Evolutionary conservation across 2,888 invertebrate species (phyloP).

Genomic region (Tetragonula carbonaria): DNA sequence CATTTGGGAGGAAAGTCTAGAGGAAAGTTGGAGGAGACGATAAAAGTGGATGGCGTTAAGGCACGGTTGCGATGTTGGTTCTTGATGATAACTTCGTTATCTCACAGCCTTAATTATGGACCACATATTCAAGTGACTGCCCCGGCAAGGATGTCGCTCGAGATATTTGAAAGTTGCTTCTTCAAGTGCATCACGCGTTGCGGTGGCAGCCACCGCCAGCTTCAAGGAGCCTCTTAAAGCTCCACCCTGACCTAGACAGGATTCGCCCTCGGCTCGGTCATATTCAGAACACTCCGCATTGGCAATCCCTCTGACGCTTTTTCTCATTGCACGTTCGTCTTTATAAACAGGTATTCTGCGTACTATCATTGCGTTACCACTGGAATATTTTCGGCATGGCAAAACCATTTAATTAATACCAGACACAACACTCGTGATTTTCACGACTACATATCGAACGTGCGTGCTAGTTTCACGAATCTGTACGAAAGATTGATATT

Average conservation of each 20-base stretch:
- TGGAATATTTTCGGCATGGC: not conserved
- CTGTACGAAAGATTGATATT: not conserved
- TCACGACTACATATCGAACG: not conserved
- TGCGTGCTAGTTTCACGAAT: not conserved
- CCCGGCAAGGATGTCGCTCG: constrained; percentile 49
- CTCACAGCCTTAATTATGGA: constrained; percentile 55
- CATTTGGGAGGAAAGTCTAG: too few relatives aligned
- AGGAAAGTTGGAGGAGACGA: constrained; percentile 4
- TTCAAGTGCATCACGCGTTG: constrained; percentile 45
- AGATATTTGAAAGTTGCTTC: constrained; percentile 56
- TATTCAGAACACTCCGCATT: constrained; percentile 38
- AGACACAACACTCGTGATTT: not conserved
- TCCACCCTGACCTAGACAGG: constrained; percentile 48
- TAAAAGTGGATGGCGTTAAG: constrained; percentile 28
- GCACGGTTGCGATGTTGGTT: constrained; percentile 14
- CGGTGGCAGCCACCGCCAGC: not conserved
- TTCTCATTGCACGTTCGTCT: constrained; percentile 19
- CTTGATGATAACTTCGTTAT: constrained; percentile 52
- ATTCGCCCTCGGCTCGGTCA: constrained; percentile 14
- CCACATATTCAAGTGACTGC: constrained; percentile 48
- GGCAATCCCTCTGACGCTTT: not conserved
- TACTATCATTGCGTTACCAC: not conserved
- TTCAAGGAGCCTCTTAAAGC: constrained; percentile 43
- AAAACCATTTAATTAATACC: constrained; percentile 31
- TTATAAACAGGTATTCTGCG: not conserved